Evolutionary conservation across 1,140 invertebrate species (phyloP).

Genomic region (Amphibalanus amphitrite): DNA sequence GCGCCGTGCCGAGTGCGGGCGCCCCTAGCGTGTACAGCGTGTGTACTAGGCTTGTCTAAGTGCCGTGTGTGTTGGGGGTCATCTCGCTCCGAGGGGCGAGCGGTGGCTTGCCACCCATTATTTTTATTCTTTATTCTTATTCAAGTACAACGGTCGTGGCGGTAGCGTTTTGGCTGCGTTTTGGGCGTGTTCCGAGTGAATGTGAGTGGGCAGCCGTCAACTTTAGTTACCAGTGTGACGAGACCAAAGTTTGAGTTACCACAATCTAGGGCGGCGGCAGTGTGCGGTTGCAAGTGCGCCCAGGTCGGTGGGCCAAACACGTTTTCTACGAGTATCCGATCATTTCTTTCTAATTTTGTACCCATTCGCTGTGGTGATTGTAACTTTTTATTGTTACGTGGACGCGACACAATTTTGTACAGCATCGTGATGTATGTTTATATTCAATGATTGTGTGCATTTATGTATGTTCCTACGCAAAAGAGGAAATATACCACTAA

Average conservation of each 20-base stretch:
- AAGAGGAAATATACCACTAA: background rate
- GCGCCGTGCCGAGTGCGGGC: background rate
- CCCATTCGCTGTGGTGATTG: background rate
- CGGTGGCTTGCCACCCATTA: background rate
- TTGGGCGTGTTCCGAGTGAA: background rate
- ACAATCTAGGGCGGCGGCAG: background rate
- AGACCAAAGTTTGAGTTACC: constrained; percentile 1
- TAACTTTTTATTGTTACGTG: constrained; percentile 2
- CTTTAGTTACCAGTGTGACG: background rate
- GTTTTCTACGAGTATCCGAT: background rate
- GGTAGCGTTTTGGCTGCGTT: background rate
- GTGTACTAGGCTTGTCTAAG: background rate
- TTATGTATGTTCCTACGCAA: constrained; percentile 1
- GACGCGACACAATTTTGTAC: constrained; percentile 1
- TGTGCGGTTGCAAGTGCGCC: background rate
- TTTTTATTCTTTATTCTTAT: constrained; percentile 2
- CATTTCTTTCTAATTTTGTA: constrained; percentile 1
- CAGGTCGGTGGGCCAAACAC: background rate
- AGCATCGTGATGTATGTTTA: constrained; percentile 1
- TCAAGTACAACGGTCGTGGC: background rate
- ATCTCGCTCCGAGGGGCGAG: background rate
- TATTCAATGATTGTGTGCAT: constrained; percentile 2
- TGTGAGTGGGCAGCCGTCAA: background rate
- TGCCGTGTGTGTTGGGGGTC: constrained; percentile 3
- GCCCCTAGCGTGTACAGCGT: background rate